phyloP scores from a whole-genome alignment of 2,113 vertebrate species.

The Progne subis region DNA sequence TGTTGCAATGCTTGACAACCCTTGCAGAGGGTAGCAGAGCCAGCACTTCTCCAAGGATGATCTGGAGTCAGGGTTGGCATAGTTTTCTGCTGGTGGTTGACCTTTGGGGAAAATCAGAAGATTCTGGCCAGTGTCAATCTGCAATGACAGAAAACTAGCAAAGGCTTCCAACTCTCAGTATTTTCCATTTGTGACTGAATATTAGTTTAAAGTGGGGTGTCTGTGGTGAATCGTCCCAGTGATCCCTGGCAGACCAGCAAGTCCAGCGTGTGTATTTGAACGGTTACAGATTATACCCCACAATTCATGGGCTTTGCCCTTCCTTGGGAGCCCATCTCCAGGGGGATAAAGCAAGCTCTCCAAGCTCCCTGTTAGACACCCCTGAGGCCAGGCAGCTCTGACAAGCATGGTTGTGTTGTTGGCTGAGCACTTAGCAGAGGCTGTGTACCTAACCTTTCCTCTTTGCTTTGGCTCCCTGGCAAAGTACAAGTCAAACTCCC shows the following conservation, averaged over 20 bases:
- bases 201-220: not conserved
- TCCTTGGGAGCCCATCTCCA: not conserved
- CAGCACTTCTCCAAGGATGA: not conserved
- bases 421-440: not conserved
- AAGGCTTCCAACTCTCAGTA: not conserved
- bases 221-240: not conserved
- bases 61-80: not conserved
- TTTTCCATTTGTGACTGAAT: not conserved
- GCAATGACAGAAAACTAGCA: not conserved
- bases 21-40: not conserved
- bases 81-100: not conserved
- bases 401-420: not conserved
- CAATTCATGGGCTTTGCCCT: not conserved
- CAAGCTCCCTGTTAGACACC: not conserved
- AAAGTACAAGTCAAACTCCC: constrained; percentile 14
- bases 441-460: not conserved
- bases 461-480: not conserved
- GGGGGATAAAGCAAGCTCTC: not conserved
- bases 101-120: not conserved
- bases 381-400: not conserved
- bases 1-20: not conserved
- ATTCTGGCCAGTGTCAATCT: not conserved
- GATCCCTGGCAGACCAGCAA: not conserved
- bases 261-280: rapidly evolving
- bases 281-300: not conserved